Conservation (phyloP, 2,888 invertebrate genomes). For the Scrobipalpa costella region DNA sequence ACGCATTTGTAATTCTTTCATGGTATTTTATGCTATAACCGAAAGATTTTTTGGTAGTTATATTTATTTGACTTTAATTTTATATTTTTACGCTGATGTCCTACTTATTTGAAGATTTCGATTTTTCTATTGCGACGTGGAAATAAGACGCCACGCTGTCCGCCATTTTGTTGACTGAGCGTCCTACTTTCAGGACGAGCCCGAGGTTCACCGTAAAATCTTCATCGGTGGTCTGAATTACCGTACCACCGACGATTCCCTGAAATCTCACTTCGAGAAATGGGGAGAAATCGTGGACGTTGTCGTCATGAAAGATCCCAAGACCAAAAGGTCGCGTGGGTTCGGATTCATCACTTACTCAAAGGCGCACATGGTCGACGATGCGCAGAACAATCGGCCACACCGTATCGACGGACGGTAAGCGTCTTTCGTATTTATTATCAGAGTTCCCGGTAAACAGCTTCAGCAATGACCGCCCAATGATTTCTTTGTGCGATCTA, state of each 20-base stretch:
- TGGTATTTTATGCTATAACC: neutral
- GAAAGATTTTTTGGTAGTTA: no score
- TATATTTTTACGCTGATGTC: neutral
- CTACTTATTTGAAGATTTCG: neutral
- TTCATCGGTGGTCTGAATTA: slow-evolving; percentile 98
- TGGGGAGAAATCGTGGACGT: slow-evolving; percentile 98
- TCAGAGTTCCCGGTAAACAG: no score
- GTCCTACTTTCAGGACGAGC: slow-evolving; percentile 82
- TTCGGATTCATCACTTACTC: slow-evolving; percentile 99
- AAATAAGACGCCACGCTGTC: slow-evolving; percentile 40
- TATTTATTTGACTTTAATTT: neutral
- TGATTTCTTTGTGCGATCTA: no score
- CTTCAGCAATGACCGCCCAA: no score
- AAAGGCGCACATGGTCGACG: slow-evolving; percentile 96
- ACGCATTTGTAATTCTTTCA: neutral
- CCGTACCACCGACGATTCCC: slow-evolving; percentile 94
- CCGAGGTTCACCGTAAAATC: slow-evolving; percentile 93
- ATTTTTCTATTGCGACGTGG: slow-evolving; percentile 17
- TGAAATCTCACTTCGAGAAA: slow-evolving; percentile 97
- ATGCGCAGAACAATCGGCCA: slow-evolving; percentile 94
- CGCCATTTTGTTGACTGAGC: slow-evolving; percentile 73
- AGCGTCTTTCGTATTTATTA: slow-evolving; percentile 42
- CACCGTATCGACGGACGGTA: slow-evolving; percentile 94
- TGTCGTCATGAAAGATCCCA: slow-evolving; percentile 98
- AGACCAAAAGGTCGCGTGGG: slow-evolving; percentile 96